A percentile compares a stretch with the other conserved stretches of the same genome.
These are phyloP conservation scores for Myotis planiceps DNA, from an alignment of 2,797 vertebrate genomes.

Conservation along the genomic window DNA sequence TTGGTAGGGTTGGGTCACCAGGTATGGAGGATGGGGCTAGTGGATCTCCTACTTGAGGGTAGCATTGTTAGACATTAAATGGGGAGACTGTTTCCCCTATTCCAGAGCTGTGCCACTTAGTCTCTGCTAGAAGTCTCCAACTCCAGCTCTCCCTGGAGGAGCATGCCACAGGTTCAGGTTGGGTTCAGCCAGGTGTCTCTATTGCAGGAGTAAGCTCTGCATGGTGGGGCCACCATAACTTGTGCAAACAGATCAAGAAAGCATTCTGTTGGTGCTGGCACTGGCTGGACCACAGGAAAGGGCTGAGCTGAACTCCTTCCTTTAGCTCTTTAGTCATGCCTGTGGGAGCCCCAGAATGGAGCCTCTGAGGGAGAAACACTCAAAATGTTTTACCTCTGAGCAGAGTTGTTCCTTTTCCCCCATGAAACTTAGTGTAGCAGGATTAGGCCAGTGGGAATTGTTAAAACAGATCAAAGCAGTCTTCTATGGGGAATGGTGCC, in stretches of 20 bases:
- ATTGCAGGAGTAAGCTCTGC: background rate
- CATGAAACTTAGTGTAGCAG: background rate
- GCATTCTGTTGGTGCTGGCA: background rate
- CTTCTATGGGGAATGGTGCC: background rate
- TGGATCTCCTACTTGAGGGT: background rate
- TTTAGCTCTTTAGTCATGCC: background rate
- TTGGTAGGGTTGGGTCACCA: background rate
- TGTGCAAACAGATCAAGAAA: background rate
- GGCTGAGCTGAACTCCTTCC: background rate
- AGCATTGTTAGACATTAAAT: background rate
- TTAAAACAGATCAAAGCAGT: background rate
- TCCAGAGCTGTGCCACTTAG: background rate
- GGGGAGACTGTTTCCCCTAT: background rate
- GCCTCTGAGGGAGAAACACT: background rate
- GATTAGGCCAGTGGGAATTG: background rate
- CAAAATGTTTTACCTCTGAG: background rate
- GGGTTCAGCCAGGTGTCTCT: background rate
- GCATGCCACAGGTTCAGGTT: background rate
- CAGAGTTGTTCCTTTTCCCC: background rate
- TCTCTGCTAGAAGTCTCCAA: background rate
- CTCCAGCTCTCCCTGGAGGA: background rate
- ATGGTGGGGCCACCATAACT: background rate
- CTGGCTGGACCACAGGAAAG: background rate
- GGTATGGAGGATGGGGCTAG: background rate
- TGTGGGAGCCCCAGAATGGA: background rate